Evolutionary conservation across 2,888 invertebrate genomes (phyloP).

Genomic region (Neoscelio sp.): DNA sequence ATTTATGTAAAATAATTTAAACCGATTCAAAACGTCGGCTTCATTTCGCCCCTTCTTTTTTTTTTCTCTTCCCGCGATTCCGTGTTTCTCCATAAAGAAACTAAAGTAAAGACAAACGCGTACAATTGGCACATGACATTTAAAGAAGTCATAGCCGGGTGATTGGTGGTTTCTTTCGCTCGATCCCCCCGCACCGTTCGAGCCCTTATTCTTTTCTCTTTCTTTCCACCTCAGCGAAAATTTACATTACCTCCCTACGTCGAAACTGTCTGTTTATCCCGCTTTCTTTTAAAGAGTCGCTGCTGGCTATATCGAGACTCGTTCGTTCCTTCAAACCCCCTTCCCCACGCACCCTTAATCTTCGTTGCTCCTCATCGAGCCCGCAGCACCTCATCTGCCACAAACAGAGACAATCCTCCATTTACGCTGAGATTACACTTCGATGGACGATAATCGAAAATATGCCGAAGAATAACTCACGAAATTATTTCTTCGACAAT

Average conservation of each 20-base stretch:
- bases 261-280: conserved; percentile 83
- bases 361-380: conserved; percentile 65
- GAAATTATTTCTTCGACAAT: conserved; percentile 77
- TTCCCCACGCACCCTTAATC: conserved; percentile 44
- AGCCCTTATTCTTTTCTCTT: conserved; percentile 82
- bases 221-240: conserved; percentile 82
- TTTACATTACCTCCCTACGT: conserved; percentile 82
- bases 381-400: conserved; percentile 70
- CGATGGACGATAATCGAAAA: conserved; percentile 82
- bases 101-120: conserved; percentile 78
- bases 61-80: conserved; percentile 14
- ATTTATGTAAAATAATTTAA: conserved; percentile 68
- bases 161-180: conserved; percentile 71
- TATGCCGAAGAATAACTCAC: conserved; percentile 81
- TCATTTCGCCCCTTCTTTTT: background rate
- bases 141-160: conserved; percentile 77
- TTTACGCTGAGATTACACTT: conserved; percentile 82
- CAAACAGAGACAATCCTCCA: conserved; percentile 80
- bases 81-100: conserved; percentile 68
- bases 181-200: conserved; percentile 80
- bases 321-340: conserved; percentile 62
- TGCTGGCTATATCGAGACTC: conserved; percentile 74
- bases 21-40: conserved; percentile 44
- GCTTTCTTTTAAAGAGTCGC: conserved; percentile 82
- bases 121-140: conserved; percentile 83